Conservation (phyloP, 2,113 vertebrate genomes). For the Desmodus rotundus region DNA sequence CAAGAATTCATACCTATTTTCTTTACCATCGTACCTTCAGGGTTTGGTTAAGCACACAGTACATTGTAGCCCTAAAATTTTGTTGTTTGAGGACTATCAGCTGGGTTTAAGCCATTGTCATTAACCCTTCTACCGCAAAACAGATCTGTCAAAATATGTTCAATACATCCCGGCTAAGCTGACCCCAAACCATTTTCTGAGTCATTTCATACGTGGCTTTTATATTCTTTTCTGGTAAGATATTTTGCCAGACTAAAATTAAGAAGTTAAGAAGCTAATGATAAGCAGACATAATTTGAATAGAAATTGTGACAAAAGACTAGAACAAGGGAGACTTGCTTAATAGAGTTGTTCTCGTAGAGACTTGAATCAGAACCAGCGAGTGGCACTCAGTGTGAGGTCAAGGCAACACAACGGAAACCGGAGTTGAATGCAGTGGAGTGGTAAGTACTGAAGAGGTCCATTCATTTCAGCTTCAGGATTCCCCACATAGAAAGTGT, state of each 20-base stretch:
- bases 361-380: neutral
- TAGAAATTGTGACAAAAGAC: neutral
- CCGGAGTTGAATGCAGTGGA: neutral
- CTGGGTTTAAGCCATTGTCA: neutral
- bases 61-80: neutral
- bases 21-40: neutral
- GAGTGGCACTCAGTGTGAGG: neutral
- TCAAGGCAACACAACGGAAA: neutral
- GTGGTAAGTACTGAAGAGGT: neutral
- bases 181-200: neutral
- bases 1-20: neutral
- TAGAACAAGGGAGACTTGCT: neutral
- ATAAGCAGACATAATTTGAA: neutral
- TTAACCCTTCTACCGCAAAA: constrained; percentile 11
- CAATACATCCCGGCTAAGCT: neutral
- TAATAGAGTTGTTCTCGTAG: neutral
- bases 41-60: neutral
- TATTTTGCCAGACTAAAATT: constrained; percentile 9
- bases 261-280: neutral
- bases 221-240: neutral
- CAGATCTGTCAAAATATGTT: constrained; percentile 16
- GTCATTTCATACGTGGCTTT: neutral
- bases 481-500: neutral
- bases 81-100: neutral
- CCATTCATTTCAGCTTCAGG: neutral